These are phyloP conservation scores for Nettapus auritus DNA, from an alignment of 2,113 vertebrate species.

Conservation along the genomic window DNA sequence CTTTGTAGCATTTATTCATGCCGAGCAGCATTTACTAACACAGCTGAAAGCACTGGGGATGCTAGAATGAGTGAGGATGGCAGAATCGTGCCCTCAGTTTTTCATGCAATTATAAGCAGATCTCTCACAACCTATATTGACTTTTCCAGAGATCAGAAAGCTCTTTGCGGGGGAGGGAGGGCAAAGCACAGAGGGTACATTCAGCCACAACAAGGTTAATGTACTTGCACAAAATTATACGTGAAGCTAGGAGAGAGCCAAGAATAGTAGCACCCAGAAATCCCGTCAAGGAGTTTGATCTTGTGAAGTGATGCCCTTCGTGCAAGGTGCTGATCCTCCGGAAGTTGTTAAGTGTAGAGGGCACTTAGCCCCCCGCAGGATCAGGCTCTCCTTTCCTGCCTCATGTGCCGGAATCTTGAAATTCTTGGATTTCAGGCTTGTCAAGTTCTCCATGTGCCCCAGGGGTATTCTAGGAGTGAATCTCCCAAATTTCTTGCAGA, in stretches of 20 bases:
- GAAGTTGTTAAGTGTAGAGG: constrained; percentile 59
- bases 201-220: constrained; percentile 39
- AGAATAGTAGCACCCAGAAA: constrained; percentile 50
- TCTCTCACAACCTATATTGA: constrained; percentile 28
- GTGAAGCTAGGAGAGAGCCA: constrained; percentile 22
- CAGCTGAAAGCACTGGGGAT: not conserved
- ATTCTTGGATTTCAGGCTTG: constrained; percentile 47
- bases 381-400: constrained; percentile 41
- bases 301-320: constrained; percentile 40
- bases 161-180: not conserved
- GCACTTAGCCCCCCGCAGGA: constrained; percentile 43
- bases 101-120: not conserved
- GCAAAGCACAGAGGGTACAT: not conserved
- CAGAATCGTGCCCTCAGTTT: constrained; percentile 12
- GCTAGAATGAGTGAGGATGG: not conserved
- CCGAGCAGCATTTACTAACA: not conserved
- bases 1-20: not conserved
- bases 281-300: not conserved
- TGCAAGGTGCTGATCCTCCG: not conserved
- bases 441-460: constrained; percentile 25
- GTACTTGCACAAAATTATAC: constrained; percentile 22
- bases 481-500: not conserved
- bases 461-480: not conserved
- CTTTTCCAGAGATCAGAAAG: constrained; percentile 38
- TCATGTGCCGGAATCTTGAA: not conserved